phyloP scores from a whole-genome alignment of 2,888 invertebrate genomes.

The Hirtodrosophila duncani region DNA sequence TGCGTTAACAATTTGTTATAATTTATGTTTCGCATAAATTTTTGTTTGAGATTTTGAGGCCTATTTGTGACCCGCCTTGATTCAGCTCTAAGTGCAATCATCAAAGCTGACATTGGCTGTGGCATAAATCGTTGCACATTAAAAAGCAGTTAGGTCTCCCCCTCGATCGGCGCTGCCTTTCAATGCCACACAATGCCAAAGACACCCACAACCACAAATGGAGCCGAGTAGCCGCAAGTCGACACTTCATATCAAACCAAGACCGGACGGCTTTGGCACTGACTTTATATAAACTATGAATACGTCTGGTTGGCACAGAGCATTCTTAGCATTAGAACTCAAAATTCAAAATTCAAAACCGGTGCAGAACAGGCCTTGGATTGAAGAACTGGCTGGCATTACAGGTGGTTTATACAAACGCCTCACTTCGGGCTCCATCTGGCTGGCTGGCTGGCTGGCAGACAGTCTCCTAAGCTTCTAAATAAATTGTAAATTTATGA shows the following conservation, averaged over 20 bases:
- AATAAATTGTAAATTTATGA: too few relatives aligned
- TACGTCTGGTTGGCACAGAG: too few relatives aligned
- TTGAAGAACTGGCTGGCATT: conserved; percentile 7
- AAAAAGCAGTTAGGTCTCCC: conserved; percentile 38
- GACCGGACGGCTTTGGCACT: too few relatives aligned
- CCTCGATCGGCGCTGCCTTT: conserved; percentile 1
- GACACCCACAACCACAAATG: conserved; percentile 32
- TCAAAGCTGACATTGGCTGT: conserved; percentile 47
- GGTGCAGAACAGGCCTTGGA: conserved; percentile 49
- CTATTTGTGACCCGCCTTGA: too few relatives aligned
- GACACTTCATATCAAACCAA: too few relatives aligned
- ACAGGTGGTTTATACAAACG: too few relatives aligned
- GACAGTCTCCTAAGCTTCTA: conserved; percentile 37
- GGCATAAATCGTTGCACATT: conserved; percentile 48
- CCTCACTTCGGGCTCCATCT: too few relatives aligned
- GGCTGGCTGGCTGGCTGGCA: conserved; percentile 3
- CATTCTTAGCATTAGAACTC: conserved; percentile 41
- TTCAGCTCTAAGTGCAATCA: too few relatives aligned
- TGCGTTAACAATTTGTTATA: conserved; percentile 47
- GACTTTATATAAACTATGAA: too few relatives aligned
- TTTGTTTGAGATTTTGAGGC: too few relatives aligned
- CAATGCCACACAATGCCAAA: conserved; percentile 29
- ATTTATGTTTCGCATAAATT: conserved; percentile 41
- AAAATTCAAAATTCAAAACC: conserved; percentile 43
- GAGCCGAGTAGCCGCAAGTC: conserved; percentile 26